Evolutionary conservation across 64 coral and sea anemone species (phyloP).

Genomic region (Porites lutea): DNA sequence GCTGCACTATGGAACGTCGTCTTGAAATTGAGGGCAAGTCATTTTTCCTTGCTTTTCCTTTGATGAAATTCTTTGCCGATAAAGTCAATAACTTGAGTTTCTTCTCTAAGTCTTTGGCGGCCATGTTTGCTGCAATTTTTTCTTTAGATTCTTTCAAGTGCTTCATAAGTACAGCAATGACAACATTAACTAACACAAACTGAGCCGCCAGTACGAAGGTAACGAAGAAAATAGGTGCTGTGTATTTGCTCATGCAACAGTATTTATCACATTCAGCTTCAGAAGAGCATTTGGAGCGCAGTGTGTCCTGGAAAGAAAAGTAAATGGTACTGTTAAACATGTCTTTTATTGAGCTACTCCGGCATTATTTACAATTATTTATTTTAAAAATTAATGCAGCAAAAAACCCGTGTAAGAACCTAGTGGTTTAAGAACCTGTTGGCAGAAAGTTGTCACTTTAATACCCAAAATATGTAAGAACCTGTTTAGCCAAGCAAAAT

Average conservation of each 20-base stretch:
- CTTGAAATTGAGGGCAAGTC: conserved; percentile 32
- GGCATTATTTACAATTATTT: no score
- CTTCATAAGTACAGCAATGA: conserved; percentile 99
- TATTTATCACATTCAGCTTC: conserved; percentile 68
- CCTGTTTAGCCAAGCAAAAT: no score
- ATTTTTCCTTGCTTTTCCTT: conserved; percentile 65
- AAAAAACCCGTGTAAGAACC: no score
- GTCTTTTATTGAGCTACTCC: no score
- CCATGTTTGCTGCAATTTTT: conserved; percentile 87
- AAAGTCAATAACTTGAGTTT: conserved; percentile 80
- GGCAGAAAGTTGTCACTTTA: no score
- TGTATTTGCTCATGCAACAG: conserved; percentile 84
- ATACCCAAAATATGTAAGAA: no score
- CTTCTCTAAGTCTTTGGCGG: conserved; percentile 81
- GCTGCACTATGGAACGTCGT: conserved; percentile 78
- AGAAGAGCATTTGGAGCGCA: conserved; percentile 60
- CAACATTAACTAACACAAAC: conserved; percentile 96
- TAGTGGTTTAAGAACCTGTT: no score
- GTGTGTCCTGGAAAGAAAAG: conserved; percentile 77
- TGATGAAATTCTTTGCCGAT: conserved; percentile 84
- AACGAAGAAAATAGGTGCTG: conserved; percentile 89
- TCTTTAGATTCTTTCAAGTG: conserved; percentile 97
- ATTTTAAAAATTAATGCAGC: no score
- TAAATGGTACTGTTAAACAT: no score
- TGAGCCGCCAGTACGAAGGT: conserved; percentile 97